Conservation (phyloP, 2,888 invertebrate genomes). For the Thymelicus sylvestris region DNA sequence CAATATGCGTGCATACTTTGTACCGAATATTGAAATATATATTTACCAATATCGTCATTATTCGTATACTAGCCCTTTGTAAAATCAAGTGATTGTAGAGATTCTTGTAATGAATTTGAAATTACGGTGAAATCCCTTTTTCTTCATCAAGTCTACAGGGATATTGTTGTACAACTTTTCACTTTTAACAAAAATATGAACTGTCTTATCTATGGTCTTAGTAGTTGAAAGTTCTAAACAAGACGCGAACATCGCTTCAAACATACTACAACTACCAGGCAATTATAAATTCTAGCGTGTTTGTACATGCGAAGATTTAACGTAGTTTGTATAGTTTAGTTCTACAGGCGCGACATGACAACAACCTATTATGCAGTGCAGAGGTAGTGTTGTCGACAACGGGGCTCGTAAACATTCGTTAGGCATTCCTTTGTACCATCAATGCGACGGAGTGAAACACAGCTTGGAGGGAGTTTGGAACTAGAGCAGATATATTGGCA, state of each 20-base stretch:
- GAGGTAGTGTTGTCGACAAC: slow-evolving; percentile 34
- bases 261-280: slow-evolving; percentile 11
- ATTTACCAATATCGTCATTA: too few species aligned
- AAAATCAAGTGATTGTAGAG: too few species aligned
- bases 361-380: slow-evolving; percentile 32
- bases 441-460: slow-evolving; percentile 27
- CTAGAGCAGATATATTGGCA: slow-evolving; percentile 28
- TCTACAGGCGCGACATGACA: slow-evolving; percentile 32
- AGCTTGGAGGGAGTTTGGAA: slow-evolving; percentile 30
- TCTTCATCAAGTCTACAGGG: too few species aligned
- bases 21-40: too few species aligned
- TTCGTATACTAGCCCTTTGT: too few species aligned
- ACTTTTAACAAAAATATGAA: too few species aligned
- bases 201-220: too few species aligned
- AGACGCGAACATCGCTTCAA: background rate
- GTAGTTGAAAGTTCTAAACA: background rate
- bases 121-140: too few species aligned
- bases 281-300: slow-evolving; percentile 2
- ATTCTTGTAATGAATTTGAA: too few species aligned
- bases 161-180: too few species aligned
- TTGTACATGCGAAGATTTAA: slow-evolving; percentile 7
- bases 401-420: slow-evolving; percentile 59
- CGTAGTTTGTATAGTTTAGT: slow-evolving; percentile 28
- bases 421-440: slow-evolving; percentile 58
- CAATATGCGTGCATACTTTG: too few species aligned